Percentiles rank a stretch among this genome's conserved stretches.
These are phyloP conservation scores for Danio tinwini DNA, from an alignment of 2,797 vertebrate species.

Conservation along the genomic window DNA sequence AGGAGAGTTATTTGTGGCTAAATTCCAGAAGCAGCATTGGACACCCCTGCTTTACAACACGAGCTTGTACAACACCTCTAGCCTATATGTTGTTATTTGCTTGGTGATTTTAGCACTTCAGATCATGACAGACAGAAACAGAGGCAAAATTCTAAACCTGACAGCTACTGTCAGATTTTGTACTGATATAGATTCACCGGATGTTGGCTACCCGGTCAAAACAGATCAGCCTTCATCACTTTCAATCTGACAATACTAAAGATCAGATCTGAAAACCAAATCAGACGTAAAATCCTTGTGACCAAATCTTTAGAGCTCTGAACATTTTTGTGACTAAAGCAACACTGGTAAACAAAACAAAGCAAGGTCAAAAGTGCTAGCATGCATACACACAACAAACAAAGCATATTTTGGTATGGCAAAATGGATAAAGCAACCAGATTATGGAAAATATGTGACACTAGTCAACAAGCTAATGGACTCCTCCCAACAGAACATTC, in stretches of 20 bases:
- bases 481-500: slow-evolving; percentile 23
- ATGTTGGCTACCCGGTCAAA: neutral
- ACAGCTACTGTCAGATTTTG: neutral
- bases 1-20: too few relatives aligned
- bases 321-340: neutral
- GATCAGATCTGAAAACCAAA: slow-evolving; percentile 4
- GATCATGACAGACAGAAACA: neutral
- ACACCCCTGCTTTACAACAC: neutral
- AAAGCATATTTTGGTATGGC: slow-evolving; percentile 5
- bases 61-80: neutral
- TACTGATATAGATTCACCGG: neutral
- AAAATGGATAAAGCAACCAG: slow-evolving; percentile 30
- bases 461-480: neutral
- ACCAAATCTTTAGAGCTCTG: neutral
- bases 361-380: neutral
- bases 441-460: slow-evolving; percentile 44
- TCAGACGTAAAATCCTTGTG: neutral
- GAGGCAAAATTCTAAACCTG: neutral
- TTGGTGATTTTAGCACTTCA: neutral
- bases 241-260: neutral
- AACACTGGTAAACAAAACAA: neutral
- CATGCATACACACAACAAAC: slow-evolving; percentile 4
- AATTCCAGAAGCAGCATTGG: too few relatives aligned
- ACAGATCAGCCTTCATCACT: neutral
- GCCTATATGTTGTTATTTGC: neutral